Conservation (phyloP, 2,888 invertebrate species). For the Tipula confusa region DNA sequence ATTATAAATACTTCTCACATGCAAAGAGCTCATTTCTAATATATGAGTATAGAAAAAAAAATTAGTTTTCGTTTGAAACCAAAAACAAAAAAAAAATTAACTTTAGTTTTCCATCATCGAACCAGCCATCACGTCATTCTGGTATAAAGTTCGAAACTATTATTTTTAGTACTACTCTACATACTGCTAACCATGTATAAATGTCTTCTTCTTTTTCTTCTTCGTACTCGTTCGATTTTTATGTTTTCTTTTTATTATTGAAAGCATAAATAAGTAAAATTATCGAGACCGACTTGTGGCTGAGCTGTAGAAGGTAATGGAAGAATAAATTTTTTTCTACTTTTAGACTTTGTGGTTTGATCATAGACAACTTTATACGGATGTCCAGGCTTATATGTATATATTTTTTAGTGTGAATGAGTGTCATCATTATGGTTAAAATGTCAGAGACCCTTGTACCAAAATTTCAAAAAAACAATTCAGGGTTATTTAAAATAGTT, state of each 20-base stretch:
- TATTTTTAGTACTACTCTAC: neutral
- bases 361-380: too few relatives aligned
- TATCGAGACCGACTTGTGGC: too few relatives aligned
- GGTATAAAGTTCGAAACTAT: neutral
- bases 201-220: neutral
- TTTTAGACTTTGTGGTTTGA: too few relatives aligned
- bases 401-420: too few relatives aligned
- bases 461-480: too few relatives aligned
- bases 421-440: too few relatives aligned
- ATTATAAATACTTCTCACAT: conserved; percentile 10
- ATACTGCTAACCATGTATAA: neutral
- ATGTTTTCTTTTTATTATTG: neutral
- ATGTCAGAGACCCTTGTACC: too few relatives aligned
- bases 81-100: neutral
- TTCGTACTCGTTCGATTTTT: neutral
- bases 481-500: too few relatives aligned
- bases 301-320: too few relatives aligned
- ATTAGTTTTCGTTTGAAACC: neutral
- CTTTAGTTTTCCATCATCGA: neutral
- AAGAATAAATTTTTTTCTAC: too few relatives aligned
- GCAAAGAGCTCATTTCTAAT: conserved; percentile 25
- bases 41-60: neutral
- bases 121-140: conserved; percentile 9
- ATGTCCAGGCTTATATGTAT: too few relatives aligned
- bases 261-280: too few relatives aligned